These are phyloP conservation scores for Bagarius yarrelli DNA, from an alignment of 2,113 vertebrate genomes.

Conservation along the genomic window DNA sequence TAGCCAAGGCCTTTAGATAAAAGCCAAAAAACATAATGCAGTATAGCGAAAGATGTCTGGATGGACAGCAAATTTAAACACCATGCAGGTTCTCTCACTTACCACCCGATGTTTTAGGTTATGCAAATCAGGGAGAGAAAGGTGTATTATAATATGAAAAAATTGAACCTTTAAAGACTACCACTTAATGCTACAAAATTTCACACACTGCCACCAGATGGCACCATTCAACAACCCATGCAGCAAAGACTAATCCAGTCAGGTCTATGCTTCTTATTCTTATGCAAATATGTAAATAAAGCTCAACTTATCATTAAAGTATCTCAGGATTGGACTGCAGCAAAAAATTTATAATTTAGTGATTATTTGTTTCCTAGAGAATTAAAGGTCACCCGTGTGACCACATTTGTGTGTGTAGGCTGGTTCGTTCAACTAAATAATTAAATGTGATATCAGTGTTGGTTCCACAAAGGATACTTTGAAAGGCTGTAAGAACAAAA, in stretches of 20 bases:
- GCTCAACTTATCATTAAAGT: slow-evolving; percentile 35
- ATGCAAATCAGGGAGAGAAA: slow-evolving; percentile 85
- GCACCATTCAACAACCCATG: background rate
- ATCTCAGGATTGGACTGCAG: slow-evolving; percentile 39
- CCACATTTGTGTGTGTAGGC: slow-evolving; percentile 44
- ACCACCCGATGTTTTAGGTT: slow-evolving; percentile 90
- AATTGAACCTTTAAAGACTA: background rate
- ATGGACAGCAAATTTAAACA: slow-evolving; percentile 32
- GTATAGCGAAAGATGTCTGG: slow-evolving; percentile 24
- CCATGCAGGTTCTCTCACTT: slow-evolving; percentile 97
- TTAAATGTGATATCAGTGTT: slow-evolving; percentile 58
- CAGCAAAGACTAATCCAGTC: background rate
- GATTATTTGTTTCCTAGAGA: slow-evolving; percentile 61
- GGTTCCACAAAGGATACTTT: slow-evolving; percentile 28
- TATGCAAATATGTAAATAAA: background rate
- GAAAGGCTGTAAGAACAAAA: slow-evolving; percentile 1
- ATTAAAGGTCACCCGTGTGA: slow-evolving; percentile 59
- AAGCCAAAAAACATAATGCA: slow-evolving; percentile 9
- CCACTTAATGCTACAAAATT: background rate
- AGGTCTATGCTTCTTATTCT: background rate
- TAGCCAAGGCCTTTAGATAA: background rate
- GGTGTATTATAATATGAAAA: slow-evolving; percentile 72
- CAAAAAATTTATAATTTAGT: slow-evolving; percentile 62
- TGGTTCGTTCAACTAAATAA: slow-evolving; percentile 62
- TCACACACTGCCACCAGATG: slow-evolving; percentile 37